These are phyloP conservation scores for Neomorphus geoffroyi DNA, from an alignment of 2,797 vertebrate genomes.

Conservation along the genomic window DNA sequence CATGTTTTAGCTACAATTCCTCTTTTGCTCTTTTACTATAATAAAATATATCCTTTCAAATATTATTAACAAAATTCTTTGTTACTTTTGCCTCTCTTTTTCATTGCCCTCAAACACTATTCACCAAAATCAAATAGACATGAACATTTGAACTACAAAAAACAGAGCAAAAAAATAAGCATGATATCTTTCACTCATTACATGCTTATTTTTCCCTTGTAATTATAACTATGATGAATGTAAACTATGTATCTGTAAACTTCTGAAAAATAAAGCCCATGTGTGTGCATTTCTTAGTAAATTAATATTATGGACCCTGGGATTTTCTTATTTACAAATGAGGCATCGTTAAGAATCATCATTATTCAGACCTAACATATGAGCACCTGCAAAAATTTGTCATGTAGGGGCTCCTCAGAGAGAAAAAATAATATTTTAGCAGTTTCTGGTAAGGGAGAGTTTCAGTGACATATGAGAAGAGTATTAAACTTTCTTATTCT, in stretches of 20 bases:
- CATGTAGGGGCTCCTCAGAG: neutral
- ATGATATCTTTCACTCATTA: neutral
- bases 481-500: neutral
- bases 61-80: neutral
- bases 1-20: neutral
- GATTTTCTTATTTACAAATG: neutral
- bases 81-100: neutral
- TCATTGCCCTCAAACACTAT: neutral
- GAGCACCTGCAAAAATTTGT: neutral
- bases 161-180: fast-evolving
- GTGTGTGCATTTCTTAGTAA: neutral
- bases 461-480: neutral
- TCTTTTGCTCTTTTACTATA: neutral
- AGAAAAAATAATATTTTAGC: neutral
- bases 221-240: neutral
- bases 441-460: neutral
- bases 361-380: neutral
- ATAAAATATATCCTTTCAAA: neutral
- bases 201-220: neutral
- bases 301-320: neutral
- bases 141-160: neutral
- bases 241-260: neutral
- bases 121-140: neutral
- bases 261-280: neutral
- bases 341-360: neutral